These are phyloP conservation scores for Bibio marci DNA, from an alignment of 2,888 invertebrate species.

Conservation along the genomic window DNA sequence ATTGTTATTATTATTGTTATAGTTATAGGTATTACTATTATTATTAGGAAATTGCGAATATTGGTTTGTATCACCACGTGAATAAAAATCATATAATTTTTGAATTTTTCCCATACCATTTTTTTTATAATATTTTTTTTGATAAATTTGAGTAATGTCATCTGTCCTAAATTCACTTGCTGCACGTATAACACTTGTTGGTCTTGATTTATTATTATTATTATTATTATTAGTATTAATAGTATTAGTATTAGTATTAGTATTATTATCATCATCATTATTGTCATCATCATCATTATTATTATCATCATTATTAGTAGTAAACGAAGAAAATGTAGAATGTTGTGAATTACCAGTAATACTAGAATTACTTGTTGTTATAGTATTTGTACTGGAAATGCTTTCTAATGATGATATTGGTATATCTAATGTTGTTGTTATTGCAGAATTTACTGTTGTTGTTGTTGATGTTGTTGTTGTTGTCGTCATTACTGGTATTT, in stretches of 20 bases:
- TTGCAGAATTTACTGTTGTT: constrained; percentile 6
- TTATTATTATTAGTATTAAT: no score
- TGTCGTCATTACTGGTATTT: no score
- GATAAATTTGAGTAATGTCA: constrained; percentile 9
- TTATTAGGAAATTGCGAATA: no score
- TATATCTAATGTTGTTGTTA: neutral
- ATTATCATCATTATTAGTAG: neutral
- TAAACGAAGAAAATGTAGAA: neutral
- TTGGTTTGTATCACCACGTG: no score
- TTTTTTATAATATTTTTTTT: no score
- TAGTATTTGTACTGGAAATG: no score
- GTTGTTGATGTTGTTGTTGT: constrained; percentile 8
- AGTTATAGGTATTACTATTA: constrained; percentile 6
- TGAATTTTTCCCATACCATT: constrained; percentile 14
- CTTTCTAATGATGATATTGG: neutral
- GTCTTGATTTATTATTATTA: neutral
- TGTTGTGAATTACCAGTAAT: neutral
- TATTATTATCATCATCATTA: constrained; percentile 6
- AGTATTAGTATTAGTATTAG: no score
- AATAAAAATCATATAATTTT: no score
- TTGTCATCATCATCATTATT: constrained; percentile 1
- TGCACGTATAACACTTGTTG: neutral
- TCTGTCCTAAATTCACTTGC: constrained; percentile 14
- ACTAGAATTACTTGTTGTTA: constrained; percentile 19
- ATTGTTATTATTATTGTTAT: constrained; percentile 8